A percentile compares a stretch with the other conserved stretches of the same genome.
Conservation (phyloP, 2,797 vertebrate genomes). For the Meda fulgida region DNA sequence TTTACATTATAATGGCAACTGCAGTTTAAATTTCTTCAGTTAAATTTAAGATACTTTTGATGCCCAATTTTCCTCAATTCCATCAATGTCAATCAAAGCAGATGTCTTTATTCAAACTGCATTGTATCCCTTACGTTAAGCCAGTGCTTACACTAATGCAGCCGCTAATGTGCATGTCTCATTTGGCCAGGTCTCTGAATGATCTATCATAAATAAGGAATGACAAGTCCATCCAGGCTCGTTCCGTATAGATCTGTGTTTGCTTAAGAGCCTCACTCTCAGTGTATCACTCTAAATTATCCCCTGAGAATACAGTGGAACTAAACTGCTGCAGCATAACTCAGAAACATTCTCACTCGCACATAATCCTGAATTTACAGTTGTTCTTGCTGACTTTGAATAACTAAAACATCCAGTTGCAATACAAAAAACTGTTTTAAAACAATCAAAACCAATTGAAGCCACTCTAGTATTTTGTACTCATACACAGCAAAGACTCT, state of each 20-base stretch:
- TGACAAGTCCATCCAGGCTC: conserved; percentile 65
- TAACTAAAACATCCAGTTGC: neutral
- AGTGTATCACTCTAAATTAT: conserved; percentile 60
- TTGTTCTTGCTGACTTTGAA: neutral
- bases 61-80: conserved; percentile 42
- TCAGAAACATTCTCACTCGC: conserved; percentile 36
- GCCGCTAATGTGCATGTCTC: conserved; percentile 72
- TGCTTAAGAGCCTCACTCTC: conserved; percentile 61
- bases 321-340: conserved; percentile 45
- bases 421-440: neutral
- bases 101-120: conserved; percentile 65
- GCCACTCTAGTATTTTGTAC: neutral
- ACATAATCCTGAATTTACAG: conserved; percentile 30
- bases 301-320: conserved; percentile 54
- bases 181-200: conserved; percentile 68
- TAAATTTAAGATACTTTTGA: neutral
- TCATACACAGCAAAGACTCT: neutral
- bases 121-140: conserved; percentile 65
- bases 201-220: conserved; percentile 75
- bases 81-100: conserved; percentile 56
- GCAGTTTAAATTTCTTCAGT: neutral
- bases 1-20: neutral
- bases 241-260: conserved; percentile 68
- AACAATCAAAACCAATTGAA: neutral
- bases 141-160: conserved; percentile 71